phyloP scores from a whole-genome alignment of 1,140 invertebrate species.

The Drosophila azteca region DNA sequence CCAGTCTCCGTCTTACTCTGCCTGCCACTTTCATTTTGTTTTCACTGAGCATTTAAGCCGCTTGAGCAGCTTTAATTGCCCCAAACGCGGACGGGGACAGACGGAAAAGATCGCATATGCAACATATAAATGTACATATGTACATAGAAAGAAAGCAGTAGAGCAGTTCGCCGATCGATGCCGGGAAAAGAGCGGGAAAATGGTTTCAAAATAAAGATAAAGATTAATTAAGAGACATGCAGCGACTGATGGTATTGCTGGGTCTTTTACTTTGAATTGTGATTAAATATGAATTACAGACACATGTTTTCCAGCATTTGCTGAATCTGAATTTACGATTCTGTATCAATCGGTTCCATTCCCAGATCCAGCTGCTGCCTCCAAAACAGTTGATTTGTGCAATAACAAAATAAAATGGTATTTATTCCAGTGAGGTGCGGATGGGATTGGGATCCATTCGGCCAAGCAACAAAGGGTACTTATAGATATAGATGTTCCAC shows the following conservation, averaged over 20 bases:
- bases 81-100: conserved; percentile 45
- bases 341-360: not conserved
- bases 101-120: conserved; percentile 32
- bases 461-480: conserved; percentile 2
- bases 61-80: conserved; percentile 79
- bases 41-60: conserved; percentile 79
- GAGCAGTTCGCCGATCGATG: conserved; percentile 27
- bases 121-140: conserved; percentile 16
- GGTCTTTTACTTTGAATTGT: no score
- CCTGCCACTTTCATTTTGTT: conserved; percentile 75
- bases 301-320: not conserved
- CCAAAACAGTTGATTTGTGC: conserved; percentile 27
- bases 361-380: not conserved
- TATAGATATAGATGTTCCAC: conserved; percentile 8
- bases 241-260: no score
- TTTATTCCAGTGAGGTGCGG: not conserved
- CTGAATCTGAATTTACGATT: not conserved
- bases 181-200: conserved; percentile 38
- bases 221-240: no score
- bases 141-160: conserved; percentile 57
- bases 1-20: conserved; percentile 41
- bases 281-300: no score
- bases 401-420: not conserved
- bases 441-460: no score
- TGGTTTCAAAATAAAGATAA: not conserved